Conservation (phyloP, 2,797 vertebrate species). For the Phaenicophaeus curvirostris region DNA sequence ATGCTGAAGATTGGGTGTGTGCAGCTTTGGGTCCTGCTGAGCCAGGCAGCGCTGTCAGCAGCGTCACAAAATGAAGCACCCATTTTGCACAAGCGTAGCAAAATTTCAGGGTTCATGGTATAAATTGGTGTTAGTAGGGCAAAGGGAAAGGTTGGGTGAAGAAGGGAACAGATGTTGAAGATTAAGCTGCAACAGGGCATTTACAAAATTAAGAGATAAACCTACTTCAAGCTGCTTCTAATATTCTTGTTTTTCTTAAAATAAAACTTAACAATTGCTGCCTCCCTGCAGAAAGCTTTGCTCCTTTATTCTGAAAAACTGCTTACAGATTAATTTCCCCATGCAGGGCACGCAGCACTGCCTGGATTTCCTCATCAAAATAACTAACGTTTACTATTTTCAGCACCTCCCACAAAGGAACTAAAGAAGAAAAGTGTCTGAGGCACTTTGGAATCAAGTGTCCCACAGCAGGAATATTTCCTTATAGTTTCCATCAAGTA, state of each 20-base stretch:
- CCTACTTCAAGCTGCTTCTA: not conserved
- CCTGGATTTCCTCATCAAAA: not conserved
- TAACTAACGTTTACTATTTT: not conserved
- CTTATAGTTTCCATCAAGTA: not conserved
- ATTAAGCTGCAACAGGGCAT: not conserved
- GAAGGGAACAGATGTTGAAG: not conserved
- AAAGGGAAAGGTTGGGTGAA: not conserved
- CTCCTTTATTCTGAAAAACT: not conserved
- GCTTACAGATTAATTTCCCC: conserved; percentile 17
- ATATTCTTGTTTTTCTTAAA: accelerated
- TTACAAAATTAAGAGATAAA: not conserved
- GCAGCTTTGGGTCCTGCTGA: conserved; percentile 8
- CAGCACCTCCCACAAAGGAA: not conserved
- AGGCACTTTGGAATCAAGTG: not conserved
- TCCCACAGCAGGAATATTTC: not conserved
- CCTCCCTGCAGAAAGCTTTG: not conserved
- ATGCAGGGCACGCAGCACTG: not conserved
- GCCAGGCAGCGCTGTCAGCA: not conserved
- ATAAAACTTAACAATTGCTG: not conserved
- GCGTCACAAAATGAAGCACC: not conserved
- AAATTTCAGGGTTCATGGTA: not conserved
- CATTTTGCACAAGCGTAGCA: not conserved
- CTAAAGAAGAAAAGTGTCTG: not conserved
- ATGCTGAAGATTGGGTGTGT: not conserved
- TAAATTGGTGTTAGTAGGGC: not conserved